Percentiles rank a stretch among this genome's conserved stretches.
Evolutionary conservation across 2,113 vertebrate species (phyloP).

Genomic region (Alces alces): DNA sequence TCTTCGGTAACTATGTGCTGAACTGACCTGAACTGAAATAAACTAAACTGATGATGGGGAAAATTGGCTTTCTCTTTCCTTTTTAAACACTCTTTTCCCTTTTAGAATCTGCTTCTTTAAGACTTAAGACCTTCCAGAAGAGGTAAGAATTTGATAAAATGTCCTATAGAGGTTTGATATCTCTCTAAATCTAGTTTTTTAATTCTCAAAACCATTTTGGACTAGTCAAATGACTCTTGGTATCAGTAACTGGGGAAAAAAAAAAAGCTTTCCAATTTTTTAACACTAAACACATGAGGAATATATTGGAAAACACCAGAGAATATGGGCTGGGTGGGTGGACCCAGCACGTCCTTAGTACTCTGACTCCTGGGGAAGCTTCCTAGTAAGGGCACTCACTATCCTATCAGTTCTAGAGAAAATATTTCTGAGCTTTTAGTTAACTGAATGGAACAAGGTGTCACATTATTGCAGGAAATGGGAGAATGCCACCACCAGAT

Average conservation of each 20-base stretch:
- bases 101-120: conserved; percentile 9
- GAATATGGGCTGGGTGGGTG: too few species aligned
- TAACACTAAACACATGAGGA: conserved; percentile 40
- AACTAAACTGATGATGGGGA: background rate
- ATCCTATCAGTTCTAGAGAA: background rate
- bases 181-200: conserved; percentile 22
- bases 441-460: background rate
- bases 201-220: background rate
- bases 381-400: background rate
- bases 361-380: background rate
- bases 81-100: background rate
- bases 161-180: background rate
- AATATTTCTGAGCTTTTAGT: background rate
- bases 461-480: background rate
- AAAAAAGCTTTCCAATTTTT: background rate
- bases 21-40: background rate
- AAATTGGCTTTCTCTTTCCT: background rate
- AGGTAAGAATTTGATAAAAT: conserved; percentile 10
- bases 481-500: background rate
- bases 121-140: background rate
- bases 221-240: conserved; percentile 32
- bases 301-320: background rate
- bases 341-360: background rate
- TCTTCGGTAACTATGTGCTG: background rate
- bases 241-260: conserved; percentile 40